Base-by-base conservation (phyloP, 2,888 invertebrate species). In the Epirrhoe alternata region DNA sequence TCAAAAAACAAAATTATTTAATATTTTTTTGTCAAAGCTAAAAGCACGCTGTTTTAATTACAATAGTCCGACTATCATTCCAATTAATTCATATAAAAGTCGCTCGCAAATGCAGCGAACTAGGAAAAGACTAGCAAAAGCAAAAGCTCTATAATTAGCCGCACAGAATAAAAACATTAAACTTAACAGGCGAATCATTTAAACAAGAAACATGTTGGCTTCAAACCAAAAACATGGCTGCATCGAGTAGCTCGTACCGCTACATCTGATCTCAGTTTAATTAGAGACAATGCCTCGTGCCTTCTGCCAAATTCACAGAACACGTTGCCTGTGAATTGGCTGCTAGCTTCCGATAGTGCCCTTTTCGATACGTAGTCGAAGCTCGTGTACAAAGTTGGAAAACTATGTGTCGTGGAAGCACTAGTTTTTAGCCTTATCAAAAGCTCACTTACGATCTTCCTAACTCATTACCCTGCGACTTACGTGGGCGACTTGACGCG, bases 211-310 rank as follows among this genome's bases (percentile, higher is more conserved):
- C 78, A 79, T 82, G 85, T 88, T 90, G 90, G 90, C 89, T 81
- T 74, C 77, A 74, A 82, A 90, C 89, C 90, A 90, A 89, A 86
- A 86, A 81, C 82, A 81, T 75, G 80, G 77, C 74, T 74, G 81
- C 83, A 81, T 79, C 78, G 77, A 80, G 77, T 77, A 78, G 73
- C 76, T 68, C 68, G 70, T 76, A 78, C 82, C 78, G 82, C 83
- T 82, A 83, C 85, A 86, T 84, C 85, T 87, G 88, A 90, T 89
- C 88, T 86, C 77, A 73, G 83, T 87, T 87, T 88, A 88, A 89
- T 89, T 89, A 88, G 85, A 85, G 79, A 79, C 83, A 82, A 78
- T 78, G 82, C 77, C 73, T 77, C 68, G 72, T 72, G 75, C 75
- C 78, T 79, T 73, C 74, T 82, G 81, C 81, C 83, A 82, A 82